Conservation (phyloP, 2,797 vertebrate genomes). For the Ispidina lecontei region DNA sequence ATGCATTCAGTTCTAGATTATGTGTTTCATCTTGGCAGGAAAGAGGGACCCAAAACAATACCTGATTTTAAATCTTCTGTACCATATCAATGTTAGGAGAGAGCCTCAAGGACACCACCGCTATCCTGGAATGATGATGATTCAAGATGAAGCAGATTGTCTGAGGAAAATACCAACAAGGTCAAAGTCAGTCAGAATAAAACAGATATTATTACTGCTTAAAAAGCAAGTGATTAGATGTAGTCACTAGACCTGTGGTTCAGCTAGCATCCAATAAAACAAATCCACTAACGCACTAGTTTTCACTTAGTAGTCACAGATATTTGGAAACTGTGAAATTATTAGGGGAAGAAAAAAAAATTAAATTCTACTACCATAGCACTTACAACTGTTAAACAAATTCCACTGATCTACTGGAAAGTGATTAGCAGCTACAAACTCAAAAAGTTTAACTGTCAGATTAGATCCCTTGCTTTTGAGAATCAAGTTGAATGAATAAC, state of each 20-base stretch:
- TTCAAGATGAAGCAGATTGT: conserved; percentile 80
- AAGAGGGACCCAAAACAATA: conserved; percentile 63
- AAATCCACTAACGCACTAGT: not conserved
- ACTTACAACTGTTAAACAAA: not conserved
- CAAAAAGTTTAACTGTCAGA: conserved; percentile 30
- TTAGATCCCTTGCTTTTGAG: not conserved
- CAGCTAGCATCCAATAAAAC: not conserved
- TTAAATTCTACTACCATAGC: not conserved
- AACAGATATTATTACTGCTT: not conserved
- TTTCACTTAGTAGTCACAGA: not conserved
- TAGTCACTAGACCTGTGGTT: not conserved
- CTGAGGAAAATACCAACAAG: conserved; percentile 74
- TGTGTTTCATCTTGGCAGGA: conserved; percentile 24
- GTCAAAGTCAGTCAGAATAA: conserved; percentile 55
- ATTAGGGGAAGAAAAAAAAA: not conserved
- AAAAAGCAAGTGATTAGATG: not conserved
- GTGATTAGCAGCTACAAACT: not conserved
- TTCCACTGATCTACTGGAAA: not conserved
- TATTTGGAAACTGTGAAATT: not conserved
- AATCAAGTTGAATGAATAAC: conserved; percentile 46
- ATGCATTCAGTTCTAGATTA: not conserved
- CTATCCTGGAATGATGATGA: conserved; percentile 76
- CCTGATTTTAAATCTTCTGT: conserved; percentile 85
- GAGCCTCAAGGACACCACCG: conserved; percentile 72
- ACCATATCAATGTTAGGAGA: conserved; percentile 79